Evolutionary conservation across 2,888 invertebrate genomes (phyloP), one percentile per base, ranked within the genome.

Genomic region (Brachypterus glaber): DNA sequence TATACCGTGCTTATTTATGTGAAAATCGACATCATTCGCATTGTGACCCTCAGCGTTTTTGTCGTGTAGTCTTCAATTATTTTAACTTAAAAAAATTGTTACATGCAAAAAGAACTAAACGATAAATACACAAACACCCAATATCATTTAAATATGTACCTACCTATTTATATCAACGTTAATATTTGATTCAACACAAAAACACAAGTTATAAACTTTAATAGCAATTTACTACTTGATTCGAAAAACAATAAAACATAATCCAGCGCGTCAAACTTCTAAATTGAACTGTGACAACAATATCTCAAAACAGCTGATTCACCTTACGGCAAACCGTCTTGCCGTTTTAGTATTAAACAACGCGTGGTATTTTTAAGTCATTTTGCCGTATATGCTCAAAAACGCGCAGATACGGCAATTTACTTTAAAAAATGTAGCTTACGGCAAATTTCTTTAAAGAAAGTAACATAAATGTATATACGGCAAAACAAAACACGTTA

Each of bases 381-480:
- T 9, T 21, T 21, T 21, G 21, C 21, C 21, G 21, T 21, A 21
- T 21, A 5, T 21, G 9, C 21, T 21, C 21, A 21, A 21, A 21
- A 21, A 9, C 21, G 7, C 9, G 21, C 21, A 21, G 21, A 21
- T 21, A 21, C 21, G 21, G 21, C 21, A 21, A 21, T 21, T 21
- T 21, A 7, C 21, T 21, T 21, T 21, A 21, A 21, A 21, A 21
- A 21, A 9, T 21, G 21, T 21, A 9, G 21, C 21, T 21, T 21
- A 21, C 21, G 21, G 21, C 21, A 21, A 9, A 21, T 21, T 21
- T 5, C 21, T 21, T 21, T 21, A 21, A 7, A 9, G 9, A 21
- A 21, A 21, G 21, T 21, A 21, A 21, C 21, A 21, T 21, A 21
- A 21, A 21, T 21, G 21, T 21, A 21, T 21, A 21, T 21, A 21